phyloP scores from a whole-genome alignment of 2,797 vertebrate species.

The Sebastes trivittatus region DNA sequence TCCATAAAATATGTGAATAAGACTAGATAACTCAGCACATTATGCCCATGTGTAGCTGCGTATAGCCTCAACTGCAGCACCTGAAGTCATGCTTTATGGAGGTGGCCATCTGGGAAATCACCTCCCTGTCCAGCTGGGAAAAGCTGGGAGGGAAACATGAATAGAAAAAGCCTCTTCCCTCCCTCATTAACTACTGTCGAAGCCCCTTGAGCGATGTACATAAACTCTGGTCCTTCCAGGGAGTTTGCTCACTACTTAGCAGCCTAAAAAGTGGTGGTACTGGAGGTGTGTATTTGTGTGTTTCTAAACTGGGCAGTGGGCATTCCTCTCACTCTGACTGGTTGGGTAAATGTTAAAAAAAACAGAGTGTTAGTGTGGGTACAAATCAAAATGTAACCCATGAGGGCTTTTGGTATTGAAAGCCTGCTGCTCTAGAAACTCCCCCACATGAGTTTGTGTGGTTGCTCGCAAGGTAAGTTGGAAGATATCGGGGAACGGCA shows the following conservation, averaged over 20 bases:
- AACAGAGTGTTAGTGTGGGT: background rate
- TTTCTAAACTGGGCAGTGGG: constrained; percentile 1
- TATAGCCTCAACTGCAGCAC: constrained; percentile 34
- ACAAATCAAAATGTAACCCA: constrained; percentile 28
- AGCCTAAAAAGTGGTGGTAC: background rate
- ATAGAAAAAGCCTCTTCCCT: constrained; percentile 53
- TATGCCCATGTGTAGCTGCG: constrained; percentile 1
- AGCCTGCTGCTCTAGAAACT: constrained; percentile 29
- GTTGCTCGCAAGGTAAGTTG: constrained; percentile 48
- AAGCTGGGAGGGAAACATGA: constrained; percentile 49
- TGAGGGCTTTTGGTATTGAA: constrained; percentile 13
- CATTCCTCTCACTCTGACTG: constrained; percentile 3
- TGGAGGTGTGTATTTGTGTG: background rate
- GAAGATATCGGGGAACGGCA: constrained; percentile 8
- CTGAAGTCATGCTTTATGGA: constrained; percentile 57
- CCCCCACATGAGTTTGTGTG: constrained; percentile 30
- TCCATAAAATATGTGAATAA: constrained; percentile 56
- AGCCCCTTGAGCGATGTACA: constrained; percentile 42
- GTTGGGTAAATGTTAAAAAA: background rate
- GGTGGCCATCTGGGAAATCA: constrained; percentile 69
- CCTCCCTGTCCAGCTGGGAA: constrained; percentile 54
- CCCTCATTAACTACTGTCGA: constrained; percentile 51
- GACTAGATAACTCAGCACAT: constrained; percentile 16
- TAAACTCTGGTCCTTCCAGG: constrained; percentile 37
- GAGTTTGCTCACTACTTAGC: constrained; percentile 12